Conservation (phyloP, 2,113 vertebrate genomes). For the Hippopotamus amphibius region DNA sequence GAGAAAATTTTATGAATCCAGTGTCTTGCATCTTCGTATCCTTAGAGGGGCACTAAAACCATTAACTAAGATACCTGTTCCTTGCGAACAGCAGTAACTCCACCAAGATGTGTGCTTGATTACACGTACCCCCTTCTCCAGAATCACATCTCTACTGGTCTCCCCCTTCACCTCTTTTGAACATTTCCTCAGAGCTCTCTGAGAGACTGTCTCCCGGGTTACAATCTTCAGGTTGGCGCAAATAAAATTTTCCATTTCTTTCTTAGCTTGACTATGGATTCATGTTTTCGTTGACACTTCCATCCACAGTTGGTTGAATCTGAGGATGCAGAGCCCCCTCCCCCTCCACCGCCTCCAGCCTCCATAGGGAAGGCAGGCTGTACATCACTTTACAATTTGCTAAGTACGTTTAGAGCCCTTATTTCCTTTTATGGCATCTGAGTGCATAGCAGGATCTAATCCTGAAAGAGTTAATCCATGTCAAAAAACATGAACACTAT, state of each 20-base stretch:
- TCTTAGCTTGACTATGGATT: background rate
- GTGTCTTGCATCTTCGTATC: background rate
- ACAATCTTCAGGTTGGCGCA: background rate
- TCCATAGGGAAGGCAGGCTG: background rate
- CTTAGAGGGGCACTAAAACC: background rate
- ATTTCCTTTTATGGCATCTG: background rate
- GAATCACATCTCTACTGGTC: background rate
- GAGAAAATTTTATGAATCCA: background rate
- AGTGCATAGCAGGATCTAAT: background rate
- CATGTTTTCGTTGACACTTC: background rate
- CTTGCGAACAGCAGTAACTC: background rate
- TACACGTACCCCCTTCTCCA: background rate
- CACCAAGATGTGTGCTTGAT: background rate
- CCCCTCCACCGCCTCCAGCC: background rate
- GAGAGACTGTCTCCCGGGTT: background rate
- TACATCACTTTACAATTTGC: background rate
- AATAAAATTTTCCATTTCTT: background rate
- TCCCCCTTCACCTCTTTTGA: background rate
- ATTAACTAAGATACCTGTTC: background rate
- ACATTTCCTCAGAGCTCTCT: background rate
- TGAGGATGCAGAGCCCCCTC: background rate
- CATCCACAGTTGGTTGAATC: background rate
- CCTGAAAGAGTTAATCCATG: background rate
- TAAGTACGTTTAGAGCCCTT: background rate
- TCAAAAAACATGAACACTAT: constrained; percentile 14